A percentile compares a stretch with the other conserved stretches of the same genome.
phyloP scores from a whole-genome alignment of 2,888 invertebrate species.

The Ormia ochracea region DNA sequence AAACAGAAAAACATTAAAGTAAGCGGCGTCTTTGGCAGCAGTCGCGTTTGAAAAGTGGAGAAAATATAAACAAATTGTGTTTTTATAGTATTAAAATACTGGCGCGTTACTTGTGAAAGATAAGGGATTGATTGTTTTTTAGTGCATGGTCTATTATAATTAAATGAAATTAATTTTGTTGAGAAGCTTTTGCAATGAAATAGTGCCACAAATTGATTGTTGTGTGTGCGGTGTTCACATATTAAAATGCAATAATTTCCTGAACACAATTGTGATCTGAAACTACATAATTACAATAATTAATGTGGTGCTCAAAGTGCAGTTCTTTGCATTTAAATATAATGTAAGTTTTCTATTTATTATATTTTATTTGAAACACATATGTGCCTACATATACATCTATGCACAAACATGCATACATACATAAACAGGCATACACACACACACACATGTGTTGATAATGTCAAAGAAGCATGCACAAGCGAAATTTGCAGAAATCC shows the following conservation, averaged over 20 bases:
- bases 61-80: constrained; percentile 16
- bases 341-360: constrained; percentile 27
- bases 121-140: neutral
- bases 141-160: neutral
- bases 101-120: constrained; percentile 11
- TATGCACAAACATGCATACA: neutral
- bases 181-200: neutral
- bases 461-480: constrained; percentile 26
- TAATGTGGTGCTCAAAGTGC: constrained; percentile 36
- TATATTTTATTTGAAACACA: neutral
- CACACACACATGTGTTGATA: neutral
- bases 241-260: constrained; percentile 17
- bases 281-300: constrained; percentile 22
- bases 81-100: neutral
- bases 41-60: neutral
- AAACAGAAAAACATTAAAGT: neutral
- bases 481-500: constrained; percentile 12
- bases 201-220: neutral
- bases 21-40: constrained; percentile 32
- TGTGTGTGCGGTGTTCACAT: constrained; percentile 1
- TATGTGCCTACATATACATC: neutral
- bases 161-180: neutral
- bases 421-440: neutral
- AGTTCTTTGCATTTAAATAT: constrained; percentile 28
- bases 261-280: neutral